Percentiles rank a stretch among this genome's conserved stretches.
These are phyloP conservation scores for Zygaena filipendulae DNA, from an alignment of 2,888 invertebrate genomes.

Conservation along the genomic window DNA sequence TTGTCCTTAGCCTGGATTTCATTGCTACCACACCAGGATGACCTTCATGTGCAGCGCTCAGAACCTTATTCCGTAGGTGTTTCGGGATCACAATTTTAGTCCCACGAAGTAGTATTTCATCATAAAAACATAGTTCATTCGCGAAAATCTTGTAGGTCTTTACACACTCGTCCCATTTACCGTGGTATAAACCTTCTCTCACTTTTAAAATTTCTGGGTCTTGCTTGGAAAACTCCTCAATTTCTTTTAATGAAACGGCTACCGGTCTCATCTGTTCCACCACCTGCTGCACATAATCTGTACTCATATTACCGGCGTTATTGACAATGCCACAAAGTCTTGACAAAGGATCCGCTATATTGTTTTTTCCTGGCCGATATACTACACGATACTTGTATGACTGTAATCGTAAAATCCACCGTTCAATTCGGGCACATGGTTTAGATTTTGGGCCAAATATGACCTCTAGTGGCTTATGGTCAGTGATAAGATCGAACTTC, in stretches of 20 bases:
- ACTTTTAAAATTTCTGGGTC: conserved; percentile 14
- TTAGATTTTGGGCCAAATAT: conserved; percentile 23
- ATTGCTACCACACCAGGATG: conserved; percentile 29
- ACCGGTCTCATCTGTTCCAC: conserved; percentile 10
- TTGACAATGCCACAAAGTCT: no score
- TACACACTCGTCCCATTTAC: conserved; percentile 14
- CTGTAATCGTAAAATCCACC: conserved; percentile 26
- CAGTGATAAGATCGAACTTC: conserved; percentile 21
- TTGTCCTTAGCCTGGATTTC: conserved; percentile 26
- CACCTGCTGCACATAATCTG: conserved; percentile 11
- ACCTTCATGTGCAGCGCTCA: no score
- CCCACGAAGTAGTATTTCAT: conserved; percentile 17
- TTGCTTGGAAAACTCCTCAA: conserved; percentile 5
- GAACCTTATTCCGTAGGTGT: conserved; percentile 9
- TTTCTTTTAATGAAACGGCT: conserved; percentile 12
- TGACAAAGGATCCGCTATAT: conserved; percentile 22
- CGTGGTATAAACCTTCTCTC: no score
- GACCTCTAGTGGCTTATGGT: conserved; percentile 28
- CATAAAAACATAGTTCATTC: conserved; percentile 23
- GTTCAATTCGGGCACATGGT: conserved; percentile 25
- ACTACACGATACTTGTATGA: conserved; percentile 20
- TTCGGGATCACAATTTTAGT: conserved; percentile 17
- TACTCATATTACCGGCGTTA: no score
- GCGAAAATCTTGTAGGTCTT: conserved; percentile 20
- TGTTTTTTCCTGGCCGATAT: conserved; percentile 21